phyloP scores from a whole-genome alignment of 2,113 vertebrate genomes.

The Aegithalos caudatus region DNA sequence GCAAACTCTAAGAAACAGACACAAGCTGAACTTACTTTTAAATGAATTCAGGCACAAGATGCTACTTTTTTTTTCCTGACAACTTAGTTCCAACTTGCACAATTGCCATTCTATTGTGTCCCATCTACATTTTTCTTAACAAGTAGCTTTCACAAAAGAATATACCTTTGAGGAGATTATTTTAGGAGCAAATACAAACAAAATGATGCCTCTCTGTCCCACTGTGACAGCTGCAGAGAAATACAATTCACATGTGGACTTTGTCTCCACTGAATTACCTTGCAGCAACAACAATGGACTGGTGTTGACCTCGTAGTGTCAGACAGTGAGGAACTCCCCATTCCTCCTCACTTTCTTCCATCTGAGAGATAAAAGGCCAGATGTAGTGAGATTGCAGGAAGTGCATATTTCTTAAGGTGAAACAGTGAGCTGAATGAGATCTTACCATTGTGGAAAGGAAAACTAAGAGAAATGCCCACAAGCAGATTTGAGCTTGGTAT shows the following conservation, averaged over 20 bases:
- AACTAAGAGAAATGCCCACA: background rate
- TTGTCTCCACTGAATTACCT: constrained; percentile 75
- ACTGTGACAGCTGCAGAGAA: background rate
- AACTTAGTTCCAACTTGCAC: background rate
- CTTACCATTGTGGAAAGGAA: background rate
- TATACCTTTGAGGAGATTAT: background rate
- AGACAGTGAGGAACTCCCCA: constrained; percentile 96
- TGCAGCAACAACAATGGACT: constrained; percentile 91
- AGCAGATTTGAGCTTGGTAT: background rate
- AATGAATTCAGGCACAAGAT: background rate
- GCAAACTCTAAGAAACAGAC: background rate
- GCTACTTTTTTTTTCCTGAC: background rate
- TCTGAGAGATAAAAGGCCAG: constrained; percentile 71
- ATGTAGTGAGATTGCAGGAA: background rate
- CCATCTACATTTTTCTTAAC: background rate
- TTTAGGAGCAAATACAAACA: background rate
- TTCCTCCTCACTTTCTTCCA: constrained; percentile 93
- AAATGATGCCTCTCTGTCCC: background rate
- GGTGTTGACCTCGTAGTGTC: constrained; percentile 87
- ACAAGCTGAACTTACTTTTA: background rate
- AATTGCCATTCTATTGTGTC: background rate
- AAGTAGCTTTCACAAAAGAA: background rate
- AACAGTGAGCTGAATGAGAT: background rate
- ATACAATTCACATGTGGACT: background rate
- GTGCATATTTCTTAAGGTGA: background rate